A percentile compares a stretch with the other conserved stretches of the same genome.
Evolutionary conservation across 2,797 vertebrate species (phyloP).

Genomic region (Sebastolobus altivelis): DNA sequence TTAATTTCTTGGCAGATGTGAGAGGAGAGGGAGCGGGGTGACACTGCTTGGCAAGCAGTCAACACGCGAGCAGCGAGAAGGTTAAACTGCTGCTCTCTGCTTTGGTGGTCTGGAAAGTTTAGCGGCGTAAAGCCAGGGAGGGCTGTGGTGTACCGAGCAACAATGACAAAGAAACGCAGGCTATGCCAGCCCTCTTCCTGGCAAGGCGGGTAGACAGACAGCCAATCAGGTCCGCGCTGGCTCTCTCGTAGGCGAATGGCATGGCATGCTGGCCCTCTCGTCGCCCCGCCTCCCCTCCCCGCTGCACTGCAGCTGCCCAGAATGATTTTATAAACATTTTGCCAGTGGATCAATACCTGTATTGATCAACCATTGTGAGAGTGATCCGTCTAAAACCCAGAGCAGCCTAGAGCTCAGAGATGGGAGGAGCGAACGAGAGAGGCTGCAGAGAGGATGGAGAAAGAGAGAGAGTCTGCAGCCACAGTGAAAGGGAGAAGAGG

Average conservation of each 20-base stretch:
- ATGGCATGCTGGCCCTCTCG: conserved; percentile 78
- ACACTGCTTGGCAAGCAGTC: conserved; percentile 73
- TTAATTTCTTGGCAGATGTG: conserved; percentile 75
- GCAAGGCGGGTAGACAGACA: conserved; percentile 81
- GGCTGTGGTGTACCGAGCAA: conserved; percentile 63
- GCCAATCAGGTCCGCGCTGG: conserved; percentile 82
- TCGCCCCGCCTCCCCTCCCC: conserved; percentile 75
- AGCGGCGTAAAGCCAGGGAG: conserved; percentile 56
- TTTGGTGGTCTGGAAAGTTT: conserved; percentile 73
- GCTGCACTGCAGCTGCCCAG: conserved; percentile 84
- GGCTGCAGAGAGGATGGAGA: conserved; percentile 87
- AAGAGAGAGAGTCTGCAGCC: conserved; percentile 86
- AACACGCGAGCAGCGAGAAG: conserved; percentile 57
- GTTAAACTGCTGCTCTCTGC: conserved; percentile 63
- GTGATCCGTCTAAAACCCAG: conserved; percentile 93
- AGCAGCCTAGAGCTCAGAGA: conserved; percentile 88
- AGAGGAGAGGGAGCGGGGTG: conserved; percentile 48
- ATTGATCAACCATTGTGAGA: conserved; percentile 99
- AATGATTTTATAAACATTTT: conserved; percentile 99
- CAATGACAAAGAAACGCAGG: conserved; percentile 63
- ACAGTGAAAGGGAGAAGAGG: conserved; percentile 86
- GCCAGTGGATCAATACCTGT: conserved; percentile 98
- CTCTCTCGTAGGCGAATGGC: conserved; percentile 82
- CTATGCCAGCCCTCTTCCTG: conserved; percentile 78
- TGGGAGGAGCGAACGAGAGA: conserved; percentile 88